These are phyloP conservation scores for Idaea dimidiata DNA, from an alignment of 2,888 invertebrate genomes.

Conservation along the genomic window DNA sequence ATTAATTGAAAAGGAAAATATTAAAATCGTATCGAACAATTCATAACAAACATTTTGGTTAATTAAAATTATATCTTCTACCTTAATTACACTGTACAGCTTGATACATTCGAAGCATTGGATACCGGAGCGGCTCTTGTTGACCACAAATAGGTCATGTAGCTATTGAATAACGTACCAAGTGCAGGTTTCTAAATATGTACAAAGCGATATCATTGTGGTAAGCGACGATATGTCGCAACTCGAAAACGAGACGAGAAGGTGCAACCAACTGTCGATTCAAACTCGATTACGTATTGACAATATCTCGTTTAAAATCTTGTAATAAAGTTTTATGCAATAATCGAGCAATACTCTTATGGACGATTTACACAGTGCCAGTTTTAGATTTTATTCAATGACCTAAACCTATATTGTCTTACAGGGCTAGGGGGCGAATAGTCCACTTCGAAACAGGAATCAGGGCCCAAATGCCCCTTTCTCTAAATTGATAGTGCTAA, in stretches of 20 bases:
- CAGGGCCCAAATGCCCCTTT: no score
- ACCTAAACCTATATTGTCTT: no score
- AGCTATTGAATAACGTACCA: slow-evolving; percentile 66
- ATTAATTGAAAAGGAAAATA: no score
- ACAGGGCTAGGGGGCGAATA: no score
- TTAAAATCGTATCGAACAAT: no score
- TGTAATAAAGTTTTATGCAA: slow-evolving; percentile 8
- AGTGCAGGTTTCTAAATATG: slow-evolving; percentile 75
- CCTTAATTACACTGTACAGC: background rate
- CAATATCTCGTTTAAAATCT: slow-evolving; percentile 29
- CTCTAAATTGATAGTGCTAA: no score
- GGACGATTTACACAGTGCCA: background rate
- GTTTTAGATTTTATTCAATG: no score
- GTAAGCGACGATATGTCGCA: slow-evolving; percentile 66
- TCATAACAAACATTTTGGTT: background rate
- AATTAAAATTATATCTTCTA: background rate
- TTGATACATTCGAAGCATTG: slow-evolving; percentile 33
- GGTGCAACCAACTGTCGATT: slow-evolving; percentile 32
- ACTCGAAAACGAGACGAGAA: slow-evolving; percentile 37
- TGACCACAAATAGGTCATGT: slow-evolving; percentile 77
- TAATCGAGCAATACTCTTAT: slow-evolving; percentile 13
- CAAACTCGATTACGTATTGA: slow-evolving; percentile 28
- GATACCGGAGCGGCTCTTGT: slow-evolving; percentile 48
- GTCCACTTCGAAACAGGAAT: no score
- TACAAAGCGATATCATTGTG: slow-evolving; percentile 66